phyloP scores from a whole-genome alignment of 2,113 vertebrate species.

The Neopipo cinnamomea region DNA sequence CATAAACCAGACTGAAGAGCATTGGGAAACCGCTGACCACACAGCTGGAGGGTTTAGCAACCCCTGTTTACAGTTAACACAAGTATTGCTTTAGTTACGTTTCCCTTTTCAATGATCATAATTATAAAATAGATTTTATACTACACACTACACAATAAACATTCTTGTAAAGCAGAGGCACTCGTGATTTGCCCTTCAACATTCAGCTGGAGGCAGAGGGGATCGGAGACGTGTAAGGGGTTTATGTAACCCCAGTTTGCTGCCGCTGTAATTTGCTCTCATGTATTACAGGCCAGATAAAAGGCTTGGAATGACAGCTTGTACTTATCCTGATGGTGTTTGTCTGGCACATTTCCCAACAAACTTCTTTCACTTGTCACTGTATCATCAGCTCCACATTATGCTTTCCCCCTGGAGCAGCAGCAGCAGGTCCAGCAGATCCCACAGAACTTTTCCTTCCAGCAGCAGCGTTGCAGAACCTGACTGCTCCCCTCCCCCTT shows the following conservation, averaged over 20 bases:
- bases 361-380: background rate
- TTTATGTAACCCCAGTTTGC: background rate
- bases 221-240: background rate
- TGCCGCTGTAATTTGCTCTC: background rate
- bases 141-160: background rate
- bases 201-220: background rate
- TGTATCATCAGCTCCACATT: background rate
- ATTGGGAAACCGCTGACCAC: background rate
- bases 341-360: background rate
- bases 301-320: background rate
- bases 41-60: background rate
- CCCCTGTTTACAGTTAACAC: background rate
- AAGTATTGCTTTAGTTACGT: background rate
- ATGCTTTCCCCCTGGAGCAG: background rate
- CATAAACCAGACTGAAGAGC: background rate
- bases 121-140: background rate
- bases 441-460: background rate
- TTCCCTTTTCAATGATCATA: background rate
- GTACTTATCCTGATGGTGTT: background rate
- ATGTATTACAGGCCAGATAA: background rate
- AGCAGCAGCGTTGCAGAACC: background rate
- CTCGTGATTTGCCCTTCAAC: background rate
- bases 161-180: slow-evolving; percentile 23
- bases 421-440: background rate
- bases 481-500: background rate